A percentile compares a stretch with the other conserved stretches of the same genome.
These are phyloP conservation scores for Sebastes steindachneri DNA, from an alignment of 2,797 vertebrate genomes.

Conservation along the genomic window DNA sequence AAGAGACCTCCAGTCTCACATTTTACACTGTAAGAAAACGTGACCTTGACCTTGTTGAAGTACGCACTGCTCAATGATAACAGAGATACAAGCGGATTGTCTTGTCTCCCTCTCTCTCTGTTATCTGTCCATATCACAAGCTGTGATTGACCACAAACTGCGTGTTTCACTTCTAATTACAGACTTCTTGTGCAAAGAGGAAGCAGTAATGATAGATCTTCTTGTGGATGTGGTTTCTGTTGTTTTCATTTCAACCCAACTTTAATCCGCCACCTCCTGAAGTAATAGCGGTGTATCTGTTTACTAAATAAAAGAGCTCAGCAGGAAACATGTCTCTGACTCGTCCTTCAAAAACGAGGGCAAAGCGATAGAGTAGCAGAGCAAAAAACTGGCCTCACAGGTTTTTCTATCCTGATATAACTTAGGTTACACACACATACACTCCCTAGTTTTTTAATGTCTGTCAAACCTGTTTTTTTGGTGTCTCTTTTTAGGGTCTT, in stretches of 20 bases:
- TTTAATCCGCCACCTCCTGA: neutral
- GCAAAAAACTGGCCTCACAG: neutral
- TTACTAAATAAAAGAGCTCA: slow-evolving; percentile 2
- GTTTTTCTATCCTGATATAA: slow-evolving; percentile 11
- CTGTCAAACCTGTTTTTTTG: neutral
- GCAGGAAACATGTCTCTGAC: neutral
- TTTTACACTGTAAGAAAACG: neutral
- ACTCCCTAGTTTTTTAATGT: neutral
- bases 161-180: neutral
- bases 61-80: neutral
- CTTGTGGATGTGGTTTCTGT: neutral
- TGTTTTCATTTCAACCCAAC: neutral
- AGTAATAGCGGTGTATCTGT: neutral
- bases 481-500: slow-evolving; percentile 84
- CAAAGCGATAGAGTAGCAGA: neutral
- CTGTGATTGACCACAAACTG: neutral
- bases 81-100: neutral
- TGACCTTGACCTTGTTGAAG: neutral
- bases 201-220: slow-evolving; percentile 17
- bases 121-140: neutral
- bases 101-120: neutral
- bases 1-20: neutral
- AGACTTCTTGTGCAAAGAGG: neutral
- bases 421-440: neutral
- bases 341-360: neutral